Conservation (phyloP, 2,113 vertebrate genomes). For the Gymnobelideus leadbeateri region DNA sequence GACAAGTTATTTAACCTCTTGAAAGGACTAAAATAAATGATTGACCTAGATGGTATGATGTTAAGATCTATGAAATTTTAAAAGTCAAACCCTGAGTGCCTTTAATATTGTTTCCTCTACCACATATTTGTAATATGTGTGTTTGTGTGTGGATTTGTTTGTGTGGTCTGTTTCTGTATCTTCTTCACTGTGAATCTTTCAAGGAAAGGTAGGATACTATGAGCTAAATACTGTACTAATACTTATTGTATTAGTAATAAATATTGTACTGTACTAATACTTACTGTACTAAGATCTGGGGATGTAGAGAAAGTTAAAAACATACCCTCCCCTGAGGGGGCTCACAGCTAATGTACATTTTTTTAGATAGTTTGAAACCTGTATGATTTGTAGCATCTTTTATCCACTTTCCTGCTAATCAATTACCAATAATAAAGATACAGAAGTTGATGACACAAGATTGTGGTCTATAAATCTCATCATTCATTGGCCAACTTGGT, state of each 20-base stretch:
- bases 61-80: background rate
- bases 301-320: background rate
- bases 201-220: background rate
- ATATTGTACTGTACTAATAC: too few relatives aligned
- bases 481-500: background rate
- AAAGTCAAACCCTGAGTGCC: background rate
- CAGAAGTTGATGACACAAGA: too few relatives aligned
- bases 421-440: too few relatives aligned
- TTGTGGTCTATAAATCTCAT: background rate
- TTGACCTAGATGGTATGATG: background rate
- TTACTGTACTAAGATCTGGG: background rate
- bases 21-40: background rate
- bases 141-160: too few relatives aligned
- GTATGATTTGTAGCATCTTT: background rate
- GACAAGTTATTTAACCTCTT: background rate
- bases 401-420: background rate
- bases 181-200: background rate
- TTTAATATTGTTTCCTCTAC: background rate
- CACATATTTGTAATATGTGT: background rate
- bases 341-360: background rate
- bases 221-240: too few relatives aligned
- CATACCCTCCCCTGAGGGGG: background rate
- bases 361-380: background rate
- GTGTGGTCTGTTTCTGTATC: background rate
- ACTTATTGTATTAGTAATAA: too few relatives aligned